Conservation (phyloP, 2,797 vertebrate genomes). For the Acropternis orthonyx region DNA sequence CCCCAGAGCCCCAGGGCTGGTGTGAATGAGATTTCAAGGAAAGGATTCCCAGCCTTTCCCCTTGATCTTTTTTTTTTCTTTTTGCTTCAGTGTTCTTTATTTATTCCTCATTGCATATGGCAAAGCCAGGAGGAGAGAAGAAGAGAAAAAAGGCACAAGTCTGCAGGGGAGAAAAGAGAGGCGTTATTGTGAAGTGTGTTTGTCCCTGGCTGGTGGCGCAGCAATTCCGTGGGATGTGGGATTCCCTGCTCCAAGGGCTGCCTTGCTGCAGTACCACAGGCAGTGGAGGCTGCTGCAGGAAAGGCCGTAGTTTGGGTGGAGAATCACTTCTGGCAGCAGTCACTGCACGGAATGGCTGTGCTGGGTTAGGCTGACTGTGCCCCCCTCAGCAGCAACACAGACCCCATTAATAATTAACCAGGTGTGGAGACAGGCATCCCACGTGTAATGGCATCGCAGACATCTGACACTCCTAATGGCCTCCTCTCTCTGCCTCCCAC, state of each 20-base stretch:
- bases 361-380: neutral
- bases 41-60: neutral
- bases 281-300: neutral
- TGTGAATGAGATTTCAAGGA: neutral
- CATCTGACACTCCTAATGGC: constrained; percentile 14
- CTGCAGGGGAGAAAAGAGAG: constrained; percentile 56
- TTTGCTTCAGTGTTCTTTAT: constrained; percentile 18
- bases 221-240: constrained; percentile 35
- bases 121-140: constrained; percentile 50
- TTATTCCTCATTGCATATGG: constrained; percentile 57
- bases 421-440: neutral
- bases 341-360: rapidly evolving
- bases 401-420: constrained; percentile 24
- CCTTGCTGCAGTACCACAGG: neutral
- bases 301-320: neutral
- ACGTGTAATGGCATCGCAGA: neutral
- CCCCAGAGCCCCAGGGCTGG: rapidly evolving
- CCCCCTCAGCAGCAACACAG: neutral
- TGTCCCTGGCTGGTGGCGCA: constrained; percentile 50
- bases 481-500: rapidly evolving
- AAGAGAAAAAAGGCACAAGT: constrained; percentile 51
- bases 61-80: neutral
- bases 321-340: neutral
- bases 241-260: constrained; percentile 5
- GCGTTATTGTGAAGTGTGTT: constrained; percentile 49